phyloP scores from a whole-genome alignment of 1,140 invertebrate species.

The Galendromus occidentalis region DNA sequence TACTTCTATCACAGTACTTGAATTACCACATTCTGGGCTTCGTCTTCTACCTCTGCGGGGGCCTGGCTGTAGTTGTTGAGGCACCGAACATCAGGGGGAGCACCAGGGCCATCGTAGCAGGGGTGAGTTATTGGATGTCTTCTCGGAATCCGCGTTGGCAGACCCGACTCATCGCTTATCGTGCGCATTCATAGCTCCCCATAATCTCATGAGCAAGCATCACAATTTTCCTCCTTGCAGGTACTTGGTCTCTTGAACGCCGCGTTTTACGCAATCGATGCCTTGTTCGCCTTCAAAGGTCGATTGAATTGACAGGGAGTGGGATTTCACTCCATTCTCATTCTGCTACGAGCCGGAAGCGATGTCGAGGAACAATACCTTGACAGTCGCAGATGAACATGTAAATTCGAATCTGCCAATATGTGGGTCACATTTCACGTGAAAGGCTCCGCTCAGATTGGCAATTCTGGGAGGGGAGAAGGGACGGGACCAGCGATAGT shows the following conservation, averaged over 20 bases:
- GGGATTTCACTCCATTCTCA: too few species aligned
- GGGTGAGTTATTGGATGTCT: background rate
- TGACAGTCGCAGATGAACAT: too few species aligned
- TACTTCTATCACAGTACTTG: background rate
- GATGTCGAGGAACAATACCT: too few species aligned
- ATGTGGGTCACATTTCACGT: too few species aligned
- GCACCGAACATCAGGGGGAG: background rate
- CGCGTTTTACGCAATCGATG: background rate
- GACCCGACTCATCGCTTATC: background rate
- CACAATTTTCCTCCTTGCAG: background rate
- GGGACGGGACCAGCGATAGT: too few species aligned
- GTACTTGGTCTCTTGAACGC: background rate
- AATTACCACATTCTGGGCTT: background rate
- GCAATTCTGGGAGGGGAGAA: too few species aligned
- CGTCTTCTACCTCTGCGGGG: background rate
- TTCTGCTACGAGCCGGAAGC: too few species aligned
- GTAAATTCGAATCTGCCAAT: too few species aligned
- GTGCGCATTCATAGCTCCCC: background rate
- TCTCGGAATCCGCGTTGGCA: background rate
- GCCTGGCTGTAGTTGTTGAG: background rate
- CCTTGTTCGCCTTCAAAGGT: slow-evolving; percentile 6
- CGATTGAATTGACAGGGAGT: background rate
- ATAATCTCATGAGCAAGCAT: background rate
- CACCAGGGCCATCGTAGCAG: background rate
- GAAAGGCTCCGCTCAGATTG: too few species aligned